Base-by-base conservation (phyloP, 2,113 vertebrate genomes). In the Pygoscelis adeliae region DNA sequence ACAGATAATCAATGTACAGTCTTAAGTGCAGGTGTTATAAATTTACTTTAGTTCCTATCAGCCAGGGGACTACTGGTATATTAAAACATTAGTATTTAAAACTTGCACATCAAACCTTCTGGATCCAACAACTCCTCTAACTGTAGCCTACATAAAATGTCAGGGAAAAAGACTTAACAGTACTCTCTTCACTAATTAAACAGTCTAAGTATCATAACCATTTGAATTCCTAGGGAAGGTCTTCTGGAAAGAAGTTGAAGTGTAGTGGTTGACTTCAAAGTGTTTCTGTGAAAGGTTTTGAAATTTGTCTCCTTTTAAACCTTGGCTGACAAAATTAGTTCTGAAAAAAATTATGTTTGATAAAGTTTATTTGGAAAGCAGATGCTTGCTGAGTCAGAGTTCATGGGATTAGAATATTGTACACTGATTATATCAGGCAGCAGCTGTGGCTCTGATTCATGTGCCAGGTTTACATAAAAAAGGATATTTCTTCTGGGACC, bases 381-480 rank as follows among this genome's bases (percentile, higher is more conserved):
- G 96, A 95, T 97, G 94, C 86, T 97, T 97, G 92, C 87, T 97
- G 93, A 96, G 87, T 96, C 89, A 82, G 96, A 97, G 86, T 94
- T 96, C 76, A 91, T 95, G 87, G 91, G 94, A 90, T 96, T 96
- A 95, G 92, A 96, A 78, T 94, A 85, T 87, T 96, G 96, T 96
- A 96, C 94, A 69, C 89, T 96, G 77, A 95, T 97, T 92, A 90
- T 79, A 80, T 93, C 83, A 92, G 76, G 73, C 50, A 96, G 94
- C 95, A 98, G 96, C 95, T 97, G 94, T 85, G 86, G 63, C 85
- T 98, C 80, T 94, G 77, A 82, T 90, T 88, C 77, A 12, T 92
- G 93, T 94, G 96, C 96, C 95, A 97, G 89, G 84, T 87, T 94
- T 97, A 79, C n/a, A 92, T 69, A 92, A 91, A 94, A 97, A 96